phyloP scores from a whole-genome alignment of 30 jellyfish, hydroid and myxozoan species.

The Chrysaora quinquecirrha region DNA sequence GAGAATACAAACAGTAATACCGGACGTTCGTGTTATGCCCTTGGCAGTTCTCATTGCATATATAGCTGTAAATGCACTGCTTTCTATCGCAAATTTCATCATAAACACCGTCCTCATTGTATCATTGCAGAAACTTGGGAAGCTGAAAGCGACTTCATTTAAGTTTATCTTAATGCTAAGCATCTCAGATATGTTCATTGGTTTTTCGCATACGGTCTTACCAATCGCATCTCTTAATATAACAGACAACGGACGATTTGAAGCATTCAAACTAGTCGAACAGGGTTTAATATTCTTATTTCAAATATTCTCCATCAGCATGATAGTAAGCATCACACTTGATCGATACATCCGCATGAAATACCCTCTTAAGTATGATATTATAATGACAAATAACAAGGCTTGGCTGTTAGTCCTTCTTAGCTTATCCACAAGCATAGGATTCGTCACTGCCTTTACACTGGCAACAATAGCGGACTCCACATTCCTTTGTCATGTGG shows the following conservation, averaged over 20 bases:
- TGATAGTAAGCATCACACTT: conserved; percentile 5
- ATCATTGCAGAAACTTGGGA: background rate
- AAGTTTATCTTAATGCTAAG: background rate
- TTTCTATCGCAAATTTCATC: background rate
- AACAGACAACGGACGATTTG: background rate
- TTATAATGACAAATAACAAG: background rate
- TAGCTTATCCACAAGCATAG: background rate
- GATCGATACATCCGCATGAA: conserved; percentile 22
- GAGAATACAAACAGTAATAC: no score
- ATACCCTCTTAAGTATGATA: background rate
- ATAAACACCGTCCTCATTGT: conserved; percentile 1
- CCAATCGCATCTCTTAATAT: background rate
- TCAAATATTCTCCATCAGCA: background rate
- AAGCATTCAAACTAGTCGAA: background rate
- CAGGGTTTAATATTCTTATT: background rate
- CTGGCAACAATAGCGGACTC: background rate
- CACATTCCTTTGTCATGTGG: no score
- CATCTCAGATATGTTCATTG: background rate
- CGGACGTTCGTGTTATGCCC: no score
- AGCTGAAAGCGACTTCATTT: background rate
- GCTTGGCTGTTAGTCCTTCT: background rate
- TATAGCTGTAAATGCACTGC: conserved; percentile 11
- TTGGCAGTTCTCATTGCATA: no score
- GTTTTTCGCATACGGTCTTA: background rate
- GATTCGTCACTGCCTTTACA: background rate